Conservation (phyloP, 2,888 invertebrate species). For the Neoascia interrupta region DNA sequence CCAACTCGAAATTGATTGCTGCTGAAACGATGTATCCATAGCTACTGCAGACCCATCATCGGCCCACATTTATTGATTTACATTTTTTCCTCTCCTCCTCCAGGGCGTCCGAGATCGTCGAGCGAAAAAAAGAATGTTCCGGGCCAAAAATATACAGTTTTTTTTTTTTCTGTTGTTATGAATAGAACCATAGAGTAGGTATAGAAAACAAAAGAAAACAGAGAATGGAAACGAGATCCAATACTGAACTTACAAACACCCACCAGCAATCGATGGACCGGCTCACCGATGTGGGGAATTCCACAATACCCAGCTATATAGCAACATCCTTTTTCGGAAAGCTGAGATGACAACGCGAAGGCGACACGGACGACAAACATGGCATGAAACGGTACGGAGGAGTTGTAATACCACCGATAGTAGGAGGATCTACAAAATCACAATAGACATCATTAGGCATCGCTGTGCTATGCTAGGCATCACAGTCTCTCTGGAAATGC, state of each 20-base stretch:
- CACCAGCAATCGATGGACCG: conserved; percentile 6
- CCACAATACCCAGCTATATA: conserved; percentile 50
- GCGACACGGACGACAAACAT: conserved; percentile 43
- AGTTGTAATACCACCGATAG: conserved; percentile 14
- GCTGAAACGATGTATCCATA: conserved; percentile 26
- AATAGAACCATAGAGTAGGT: background rate
- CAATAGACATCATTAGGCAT: conserved; percentile 52
- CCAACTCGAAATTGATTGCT: conserved; percentile 43
- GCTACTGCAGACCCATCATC: conserved; percentile 45
- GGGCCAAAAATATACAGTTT: conserved; percentile 41
- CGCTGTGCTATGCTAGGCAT: too few species aligned
- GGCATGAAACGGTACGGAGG: conserved; percentile 2
- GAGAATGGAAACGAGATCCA: conserved; percentile 25
- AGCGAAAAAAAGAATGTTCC: conserved; percentile 9
- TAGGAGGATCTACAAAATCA: conserved; percentile 45
- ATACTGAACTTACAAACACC: conserved; percentile 18
- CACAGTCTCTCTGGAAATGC: conserved; percentile 28
- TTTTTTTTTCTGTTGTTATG: background rate
- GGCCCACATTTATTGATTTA: conserved; percentile 65
- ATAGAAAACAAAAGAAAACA: background rate
- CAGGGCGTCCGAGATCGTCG: background rate
- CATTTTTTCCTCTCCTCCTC: conserved; percentile 12
- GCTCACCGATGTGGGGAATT: conserved; percentile 49
- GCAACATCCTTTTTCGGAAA: conserved; percentile 59
- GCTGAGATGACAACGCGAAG: conserved; percentile 42